phyloP scores from a whole-genome alignment of 2,888 invertebrate species.

The Diaperis boleti region DNA sequence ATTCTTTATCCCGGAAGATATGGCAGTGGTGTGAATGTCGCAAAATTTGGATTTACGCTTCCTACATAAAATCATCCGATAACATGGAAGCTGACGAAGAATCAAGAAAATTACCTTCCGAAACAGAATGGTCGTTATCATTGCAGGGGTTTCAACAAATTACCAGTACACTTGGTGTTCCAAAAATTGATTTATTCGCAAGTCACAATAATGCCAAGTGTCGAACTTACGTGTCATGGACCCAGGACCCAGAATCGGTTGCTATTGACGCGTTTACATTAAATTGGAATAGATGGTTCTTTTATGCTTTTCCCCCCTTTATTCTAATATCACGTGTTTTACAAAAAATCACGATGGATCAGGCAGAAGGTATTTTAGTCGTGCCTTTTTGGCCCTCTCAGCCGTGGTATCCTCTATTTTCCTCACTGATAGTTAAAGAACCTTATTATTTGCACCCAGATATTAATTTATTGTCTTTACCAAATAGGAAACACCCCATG shows the following conservation, averaged over 20 bases:
- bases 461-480: too few relatives aligned
- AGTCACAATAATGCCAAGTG: constrained; percentile 49
- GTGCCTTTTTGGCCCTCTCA: neutral
- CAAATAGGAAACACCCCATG: too few relatives aligned
- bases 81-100: neutral
- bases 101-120: neutral
- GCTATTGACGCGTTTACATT: constrained; percentile 53
- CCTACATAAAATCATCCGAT: neutral
- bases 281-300: too few relatives aligned
- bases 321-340: constrained; percentile 50
- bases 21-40: neutral
- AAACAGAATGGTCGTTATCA: neutral
- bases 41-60: neutral
- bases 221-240: constrained; percentile 44
- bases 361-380: neutral
- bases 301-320: constrained; percentile 49
- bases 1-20: neutral
- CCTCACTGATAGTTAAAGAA: too few relatives aligned
- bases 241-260: constrained; percentile 44
- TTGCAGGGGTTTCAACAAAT: neutral
- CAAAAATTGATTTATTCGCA: constrained; percentile 46
- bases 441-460: too few relatives aligned
- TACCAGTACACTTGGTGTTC: neutral
- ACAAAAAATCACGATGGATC: constrained; percentile 50
- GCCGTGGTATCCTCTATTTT: too few relatives aligned